A percentile compares a stretch with the other conserved stretches of the same genome.
Conservation (phyloP, 2,797 vertebrate genomes). For the Argyrosomus regius region DNA sequence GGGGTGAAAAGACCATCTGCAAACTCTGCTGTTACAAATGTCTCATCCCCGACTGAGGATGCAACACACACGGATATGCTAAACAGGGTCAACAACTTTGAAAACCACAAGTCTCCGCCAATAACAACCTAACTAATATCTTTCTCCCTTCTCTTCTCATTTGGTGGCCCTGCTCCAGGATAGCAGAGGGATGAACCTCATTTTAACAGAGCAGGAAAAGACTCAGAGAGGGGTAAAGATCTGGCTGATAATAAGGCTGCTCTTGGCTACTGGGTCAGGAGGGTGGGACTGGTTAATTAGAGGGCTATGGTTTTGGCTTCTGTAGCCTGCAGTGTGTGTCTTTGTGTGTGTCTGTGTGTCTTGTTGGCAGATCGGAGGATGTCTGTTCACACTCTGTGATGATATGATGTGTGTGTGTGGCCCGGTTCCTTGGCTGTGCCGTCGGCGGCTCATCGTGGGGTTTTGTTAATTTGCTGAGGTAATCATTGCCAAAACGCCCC, state of each 20-base stretch:
- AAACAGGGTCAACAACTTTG: conserved; percentile 33
- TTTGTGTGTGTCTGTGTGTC: conserved; percentile 24
- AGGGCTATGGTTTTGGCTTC: conserved; percentile 58
- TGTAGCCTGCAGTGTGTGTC: conserved; percentile 55
- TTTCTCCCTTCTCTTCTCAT: conserved; percentile 11
- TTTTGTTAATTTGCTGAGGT: conserved; percentile 81
- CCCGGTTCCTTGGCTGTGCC: conserved; percentile 40
- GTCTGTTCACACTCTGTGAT: conserved; percentile 53
- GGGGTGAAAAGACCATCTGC: not conserved
- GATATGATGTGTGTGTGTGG: conserved; percentile 27
- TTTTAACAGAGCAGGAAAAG: conserved; percentile 44
- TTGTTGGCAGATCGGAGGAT: conserved; percentile 53
- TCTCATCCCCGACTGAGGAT: not conserved
- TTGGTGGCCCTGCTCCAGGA: conserved; percentile 15
- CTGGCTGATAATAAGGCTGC: conserved; percentile 64
- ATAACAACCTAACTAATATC: conserved; percentile 10
- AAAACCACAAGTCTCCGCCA: conserved; percentile 35
- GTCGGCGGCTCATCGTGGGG: conserved; percentile 60
- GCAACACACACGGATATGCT: conserved; percentile 4
- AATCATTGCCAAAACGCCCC: conserved; percentile 75
- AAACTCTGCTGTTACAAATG: not conserved
- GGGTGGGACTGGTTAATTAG: conserved; percentile 78
- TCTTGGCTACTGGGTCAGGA: conserved; percentile 65
- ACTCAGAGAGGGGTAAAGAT: conserved; percentile 37
- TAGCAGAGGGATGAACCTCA: conserved; percentile 41